Percentiles rank a stretch among this genome's conserved stretches.
These are phyloP conservation scores for Toxotes jaculatrix DNA, from an alignment of 2,113 vertebrate genomes.

Conservation along the genomic window DNA sequence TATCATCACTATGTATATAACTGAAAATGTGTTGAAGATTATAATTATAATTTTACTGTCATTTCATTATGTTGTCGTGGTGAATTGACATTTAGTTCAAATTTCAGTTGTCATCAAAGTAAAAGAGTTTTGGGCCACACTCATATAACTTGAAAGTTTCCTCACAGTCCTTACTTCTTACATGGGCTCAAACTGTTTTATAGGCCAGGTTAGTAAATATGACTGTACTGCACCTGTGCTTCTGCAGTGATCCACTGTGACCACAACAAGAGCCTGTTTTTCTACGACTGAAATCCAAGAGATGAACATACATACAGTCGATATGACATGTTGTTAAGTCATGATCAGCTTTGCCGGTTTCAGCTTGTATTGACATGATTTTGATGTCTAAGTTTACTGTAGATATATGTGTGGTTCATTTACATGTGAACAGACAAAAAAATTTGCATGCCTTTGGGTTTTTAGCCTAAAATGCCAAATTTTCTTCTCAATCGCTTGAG, in stretches of 20 bases:
- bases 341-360: neutral
- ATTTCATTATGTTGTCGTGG: neutral
- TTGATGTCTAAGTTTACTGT: neutral
- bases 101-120: neutral
- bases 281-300: neutral
- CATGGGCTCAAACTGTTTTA: neutral
- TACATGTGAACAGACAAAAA: slow-evolving; percentile 20
- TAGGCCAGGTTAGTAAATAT: neutral
- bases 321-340: neutral
- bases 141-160: neutral
- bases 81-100: neutral
- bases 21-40: neutral
- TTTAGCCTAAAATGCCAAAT: neutral
- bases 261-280: neutral
- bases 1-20: neutral
- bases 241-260: neutral
- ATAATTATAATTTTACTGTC: neutral
- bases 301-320: neutral
- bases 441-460: neutral
- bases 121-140: neutral
- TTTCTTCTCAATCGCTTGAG: neutral
- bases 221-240: neutral
- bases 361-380: neutral
- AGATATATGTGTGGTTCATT: neutral
- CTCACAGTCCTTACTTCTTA: neutral